Evolutionary conservation across 2,797 vertebrate genomes (phyloP).

Genomic region (Onychomys leucogaster): DNA sequence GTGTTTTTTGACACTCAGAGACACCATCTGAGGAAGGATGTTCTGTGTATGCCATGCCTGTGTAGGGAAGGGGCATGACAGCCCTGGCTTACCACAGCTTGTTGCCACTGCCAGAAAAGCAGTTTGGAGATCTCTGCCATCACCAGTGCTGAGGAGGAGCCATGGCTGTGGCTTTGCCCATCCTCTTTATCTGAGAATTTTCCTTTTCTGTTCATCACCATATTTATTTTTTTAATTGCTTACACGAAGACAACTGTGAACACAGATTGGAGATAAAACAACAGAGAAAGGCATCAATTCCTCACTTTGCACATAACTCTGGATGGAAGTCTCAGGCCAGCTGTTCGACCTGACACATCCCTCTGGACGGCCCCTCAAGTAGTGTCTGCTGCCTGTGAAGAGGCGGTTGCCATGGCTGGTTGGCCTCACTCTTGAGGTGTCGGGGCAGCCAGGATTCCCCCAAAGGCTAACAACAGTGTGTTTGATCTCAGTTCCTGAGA

Average conservation of each 20-base stretch:
- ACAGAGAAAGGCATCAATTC: not conserved
- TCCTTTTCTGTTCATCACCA: not conserved
- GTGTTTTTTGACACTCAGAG: not conserved
- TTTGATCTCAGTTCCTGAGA: not conserved
- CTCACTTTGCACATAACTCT: not conserved
- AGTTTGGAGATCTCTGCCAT: not conserved
- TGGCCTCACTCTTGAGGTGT: not conserved
- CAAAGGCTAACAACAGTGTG: too few relatives aligned
- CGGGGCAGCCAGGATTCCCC: not conserved
- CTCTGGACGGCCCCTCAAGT: not conserved
- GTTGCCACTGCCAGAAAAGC: not conserved
- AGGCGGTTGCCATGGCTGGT: accelerated
- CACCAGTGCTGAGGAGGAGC: not conserved
- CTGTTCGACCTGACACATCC: not conserved
- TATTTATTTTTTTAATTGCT: not conserved
- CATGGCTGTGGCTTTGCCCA: not conserved
- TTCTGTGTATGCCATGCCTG: not conserved
- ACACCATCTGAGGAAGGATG: not conserved
- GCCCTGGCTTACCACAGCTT: too few relatives aligned
- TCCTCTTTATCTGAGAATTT: not conserved
- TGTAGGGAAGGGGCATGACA: not conserved
- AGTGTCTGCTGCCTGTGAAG: not conserved
- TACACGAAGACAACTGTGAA: not conserved
- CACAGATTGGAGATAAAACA: not conserved
- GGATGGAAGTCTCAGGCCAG: not conserved